phyloP scores from a whole-genome alignment of 2,113 vertebrate species.

The Triplophysa tibetana region DNA sequence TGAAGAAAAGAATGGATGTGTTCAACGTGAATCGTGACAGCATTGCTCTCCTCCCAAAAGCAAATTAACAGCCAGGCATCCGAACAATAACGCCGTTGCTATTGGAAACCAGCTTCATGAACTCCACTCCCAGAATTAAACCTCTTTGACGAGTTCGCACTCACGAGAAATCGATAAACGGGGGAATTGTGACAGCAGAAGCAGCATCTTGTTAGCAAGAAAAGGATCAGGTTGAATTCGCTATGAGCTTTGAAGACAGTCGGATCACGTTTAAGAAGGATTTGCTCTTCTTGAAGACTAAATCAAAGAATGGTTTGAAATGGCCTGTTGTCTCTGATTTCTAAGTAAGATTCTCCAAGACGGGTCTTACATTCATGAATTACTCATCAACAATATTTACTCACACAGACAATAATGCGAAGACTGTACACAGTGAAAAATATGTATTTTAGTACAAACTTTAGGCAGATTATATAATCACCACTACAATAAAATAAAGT shows the following conservation, averaged over 20 bases:
- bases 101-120: conserved; percentile 36
- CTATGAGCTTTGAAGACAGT: neutral
- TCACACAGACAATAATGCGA: too few species aligned
- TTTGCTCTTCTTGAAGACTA: neutral
- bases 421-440: too few species aligned
- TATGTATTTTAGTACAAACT: too few species aligned
- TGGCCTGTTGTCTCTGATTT: neutral
- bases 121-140: conserved; percentile 26
- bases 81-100: conserved; percentile 19
- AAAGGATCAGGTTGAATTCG: neutral
- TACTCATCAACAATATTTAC: neutral
- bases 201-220: conserved; percentile 6
- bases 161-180: conserved; percentile 27
- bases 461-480: too few species aligned
- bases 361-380: neutral
- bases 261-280: neutral
- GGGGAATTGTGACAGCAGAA: neutral
- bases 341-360: neutral
- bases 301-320: neutral
- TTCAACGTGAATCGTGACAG: neutral
- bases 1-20: neutral
- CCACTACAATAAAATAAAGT: too few species aligned
- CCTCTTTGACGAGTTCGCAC: conserved; percentile 10
- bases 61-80: conserved; percentile 17
- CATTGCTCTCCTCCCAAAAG: neutral